A percentile compares a stretch with the other conserved stretches of the same genome.
phyloP scores from a whole-genome alignment of 2,113 vertebrate genomes.

The Macaca mulatta region DNA sequence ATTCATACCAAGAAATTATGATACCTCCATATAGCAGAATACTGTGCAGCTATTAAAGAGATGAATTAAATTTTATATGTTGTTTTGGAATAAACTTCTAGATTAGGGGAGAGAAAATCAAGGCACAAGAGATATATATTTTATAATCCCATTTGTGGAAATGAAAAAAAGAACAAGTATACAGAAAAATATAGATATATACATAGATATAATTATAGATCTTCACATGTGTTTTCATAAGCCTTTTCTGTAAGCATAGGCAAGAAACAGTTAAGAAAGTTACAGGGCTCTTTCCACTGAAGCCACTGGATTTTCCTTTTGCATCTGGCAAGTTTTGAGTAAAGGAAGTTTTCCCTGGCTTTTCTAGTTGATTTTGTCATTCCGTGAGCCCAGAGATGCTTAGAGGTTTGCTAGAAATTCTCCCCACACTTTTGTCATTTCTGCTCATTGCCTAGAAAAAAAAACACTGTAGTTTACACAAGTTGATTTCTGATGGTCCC shows the following conservation, averaged over 20 bases:
- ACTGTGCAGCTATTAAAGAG: neutral
- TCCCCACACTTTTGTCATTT: neutral
- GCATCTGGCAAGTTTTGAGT: neutral
- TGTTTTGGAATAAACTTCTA: neutral
- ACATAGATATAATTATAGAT: neutral
- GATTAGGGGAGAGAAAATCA: neutral
- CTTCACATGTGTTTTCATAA: neutral
- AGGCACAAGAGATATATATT: neutral
- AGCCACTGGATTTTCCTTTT: neutral
- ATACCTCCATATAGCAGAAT: neutral
- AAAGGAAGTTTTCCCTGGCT: neutral
- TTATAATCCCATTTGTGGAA: neutral
- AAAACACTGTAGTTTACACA: neutral
- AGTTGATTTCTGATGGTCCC: neutral
- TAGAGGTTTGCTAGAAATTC: neutral
- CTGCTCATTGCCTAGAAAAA: neutral
- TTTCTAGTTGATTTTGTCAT: neutral
- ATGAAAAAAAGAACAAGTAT: neutral
- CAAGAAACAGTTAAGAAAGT: neutral
- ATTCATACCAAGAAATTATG: neutral
- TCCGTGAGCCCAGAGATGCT: neutral
- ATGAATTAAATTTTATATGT: neutral
- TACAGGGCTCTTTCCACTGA: neutral
- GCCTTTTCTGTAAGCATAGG: neutral
- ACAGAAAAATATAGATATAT: neutral